Percentiles rank a stretch among this genome's conserved stretches.
phyloP scores from a whole-genome alignment of 2,888 invertebrate species.

The Drosophila nr. perissopoda region DNA sequence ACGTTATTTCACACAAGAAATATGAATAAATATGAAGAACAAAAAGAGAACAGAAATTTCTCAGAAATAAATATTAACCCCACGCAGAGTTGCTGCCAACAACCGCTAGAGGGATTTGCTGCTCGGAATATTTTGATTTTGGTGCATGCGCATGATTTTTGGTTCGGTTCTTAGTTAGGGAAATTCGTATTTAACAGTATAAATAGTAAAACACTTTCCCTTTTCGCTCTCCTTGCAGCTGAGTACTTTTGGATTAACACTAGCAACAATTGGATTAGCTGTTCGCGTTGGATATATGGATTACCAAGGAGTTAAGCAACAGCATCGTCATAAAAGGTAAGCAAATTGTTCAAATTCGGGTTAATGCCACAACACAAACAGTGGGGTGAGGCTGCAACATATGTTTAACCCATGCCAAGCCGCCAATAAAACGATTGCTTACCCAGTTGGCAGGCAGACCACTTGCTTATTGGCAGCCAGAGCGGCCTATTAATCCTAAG shows the following conservation, averaged over 20 bases:
- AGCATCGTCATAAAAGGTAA: conserved; percentile 54
- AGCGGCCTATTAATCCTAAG: conserved; percentile 77
- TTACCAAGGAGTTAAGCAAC: conserved; percentile 25
- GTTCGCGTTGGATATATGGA: conserved; percentile 44
- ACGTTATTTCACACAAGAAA: background rate
- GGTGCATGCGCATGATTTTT: conserved; percentile 35
- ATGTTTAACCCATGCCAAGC: conserved; percentile 54
- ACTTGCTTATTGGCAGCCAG: conserved; percentile 35
- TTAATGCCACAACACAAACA: conserved; percentile 17
- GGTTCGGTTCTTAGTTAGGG: conserved; percentile 56
- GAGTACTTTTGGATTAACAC: conserved; percentile 31
- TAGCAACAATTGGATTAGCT: conserved; percentile 51
- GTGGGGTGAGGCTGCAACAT: conserved; percentile 36
- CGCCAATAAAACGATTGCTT: conserved; percentile 16
- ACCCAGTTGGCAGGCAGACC: conserved; percentile 17
- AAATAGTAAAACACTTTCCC: conserved; percentile 20
- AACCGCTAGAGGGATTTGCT: conserved; percentile 42
- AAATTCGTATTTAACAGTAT: conserved; percentile 34
- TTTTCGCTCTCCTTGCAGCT: conserved; percentile 34
- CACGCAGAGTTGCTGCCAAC: conserved; percentile 4
- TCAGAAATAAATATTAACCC: background rate
- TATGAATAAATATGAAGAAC: background rate
- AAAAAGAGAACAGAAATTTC: background rate
- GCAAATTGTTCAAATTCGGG: conserved; percentile 45
- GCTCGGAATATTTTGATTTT: background rate